Evolutionary conservation across 1,140 invertebrate genomes (phyloP).

Genomic region (Neodiprion pinetum): DNA sequence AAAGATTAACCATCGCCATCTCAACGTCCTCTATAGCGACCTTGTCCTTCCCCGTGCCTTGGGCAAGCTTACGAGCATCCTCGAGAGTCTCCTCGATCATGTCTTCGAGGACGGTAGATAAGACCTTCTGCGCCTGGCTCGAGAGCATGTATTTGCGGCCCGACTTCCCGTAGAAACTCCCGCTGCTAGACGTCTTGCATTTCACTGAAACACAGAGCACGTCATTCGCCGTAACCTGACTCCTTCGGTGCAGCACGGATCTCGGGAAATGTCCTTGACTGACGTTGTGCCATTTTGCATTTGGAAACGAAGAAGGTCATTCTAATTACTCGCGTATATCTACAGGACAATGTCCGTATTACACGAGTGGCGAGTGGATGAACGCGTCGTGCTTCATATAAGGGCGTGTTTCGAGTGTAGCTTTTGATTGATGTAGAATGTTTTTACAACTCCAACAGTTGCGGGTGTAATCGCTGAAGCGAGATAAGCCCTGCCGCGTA

Average conservation of each 20-base stretch:
- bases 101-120: constrained; percentile 47
- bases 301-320: no score
- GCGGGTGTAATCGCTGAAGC: not conserved
- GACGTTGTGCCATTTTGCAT: no score
- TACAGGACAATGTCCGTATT: no score
- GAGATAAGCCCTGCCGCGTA: not conserved
- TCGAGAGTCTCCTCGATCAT: constrained; percentile 50
- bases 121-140: constrained; percentile 39
- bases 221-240: no score
- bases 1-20: constrained; percentile 43
- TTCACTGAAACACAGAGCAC: no score
- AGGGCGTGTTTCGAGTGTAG: not conserved
- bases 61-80: constrained; percentile 47
- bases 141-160: constrained; percentile 43
- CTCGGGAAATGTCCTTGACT: no score
- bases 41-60: constrained; percentile 38
- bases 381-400: no score
- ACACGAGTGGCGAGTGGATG: no score
- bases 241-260: no score
- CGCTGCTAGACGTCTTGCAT: not conserved
- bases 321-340: no score
- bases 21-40: constrained; percentile 44
- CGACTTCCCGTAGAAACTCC: constrained; percentile 16
- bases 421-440: not conserved
- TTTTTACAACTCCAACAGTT: not conserved